Conservation (phyloP, 2,888 invertebrate genomes). For the Octodonta nipae region DNA sequence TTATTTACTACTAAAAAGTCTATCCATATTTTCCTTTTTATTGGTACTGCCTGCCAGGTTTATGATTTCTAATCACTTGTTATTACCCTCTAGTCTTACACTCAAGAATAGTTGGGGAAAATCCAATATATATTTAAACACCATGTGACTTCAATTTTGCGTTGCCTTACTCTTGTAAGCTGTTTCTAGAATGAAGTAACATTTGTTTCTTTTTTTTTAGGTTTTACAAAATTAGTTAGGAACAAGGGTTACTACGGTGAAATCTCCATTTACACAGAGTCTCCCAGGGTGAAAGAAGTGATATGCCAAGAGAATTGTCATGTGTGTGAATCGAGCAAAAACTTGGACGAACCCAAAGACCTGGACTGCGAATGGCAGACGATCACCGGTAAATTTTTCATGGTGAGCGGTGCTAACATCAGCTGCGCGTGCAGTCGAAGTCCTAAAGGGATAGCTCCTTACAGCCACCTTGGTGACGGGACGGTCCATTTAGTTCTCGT, state of each 20-base stretch:
- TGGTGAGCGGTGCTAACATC: slow-evolving; percentile 64
- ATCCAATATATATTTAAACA: too few species aligned
- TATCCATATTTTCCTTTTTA: too few species aligned
- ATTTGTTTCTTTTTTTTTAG: slow-evolving; percentile 29
- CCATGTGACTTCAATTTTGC: too few species aligned
- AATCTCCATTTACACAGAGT: slow-evolving; percentile 41
- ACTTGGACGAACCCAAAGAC: slow-evolving; percentile 17
- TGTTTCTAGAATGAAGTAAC: too few species aligned
- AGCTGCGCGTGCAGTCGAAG: slow-evolving; percentile 62
- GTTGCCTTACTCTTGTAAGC: too few species aligned
- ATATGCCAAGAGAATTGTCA: slow-evolving; percentile 41
- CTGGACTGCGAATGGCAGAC: slow-evolving; percentile 39
- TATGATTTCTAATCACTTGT: too few species aligned
- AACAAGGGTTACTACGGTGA: slow-evolving; percentile 54
- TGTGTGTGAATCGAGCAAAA: slow-evolving; percentile 27
- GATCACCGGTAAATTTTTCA: slow-evolving; percentile 58
- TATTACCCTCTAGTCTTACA: too few species aligned
- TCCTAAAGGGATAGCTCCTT: slow-evolving; percentile 64
- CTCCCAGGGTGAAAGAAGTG: slow-evolving; percentile 32
- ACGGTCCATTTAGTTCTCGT: slow-evolving; percentile 64
- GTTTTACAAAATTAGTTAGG: slow-evolving; percentile 48
- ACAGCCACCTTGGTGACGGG: slow-evolving; percentile 68
- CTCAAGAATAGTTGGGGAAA: too few species aligned
- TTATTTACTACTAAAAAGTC: too few species aligned
- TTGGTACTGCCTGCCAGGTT: too few species aligned